These are phyloP conservation scores for Zaprionus kolodkinae DNA, from an alignment of 1,140 invertebrate species.

Conservation along the genomic window DNA sequence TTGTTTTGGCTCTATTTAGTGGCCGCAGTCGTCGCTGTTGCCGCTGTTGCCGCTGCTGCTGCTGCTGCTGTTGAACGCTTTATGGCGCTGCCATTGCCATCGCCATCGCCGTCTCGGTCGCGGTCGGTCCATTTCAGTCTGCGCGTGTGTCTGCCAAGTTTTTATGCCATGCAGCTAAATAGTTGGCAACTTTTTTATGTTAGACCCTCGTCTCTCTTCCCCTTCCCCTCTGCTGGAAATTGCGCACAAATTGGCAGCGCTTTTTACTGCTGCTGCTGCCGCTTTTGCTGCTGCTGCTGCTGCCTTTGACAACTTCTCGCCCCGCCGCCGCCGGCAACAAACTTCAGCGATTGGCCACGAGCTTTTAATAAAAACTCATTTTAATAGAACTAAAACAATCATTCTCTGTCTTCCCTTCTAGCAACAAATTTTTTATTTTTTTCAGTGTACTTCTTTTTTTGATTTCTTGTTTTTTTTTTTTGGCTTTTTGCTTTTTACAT, in stretches of 20 bases:
- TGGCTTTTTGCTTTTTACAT: slow-evolving; percentile 11
- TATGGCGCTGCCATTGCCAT: slow-evolving; percentile 46
- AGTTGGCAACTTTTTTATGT: slow-evolving; percentile 73
- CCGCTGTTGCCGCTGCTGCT: slow-evolving; percentile 30
- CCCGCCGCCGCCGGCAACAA: slow-evolving; percentile 1
- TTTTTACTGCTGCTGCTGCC: slow-evolving; percentile 43
- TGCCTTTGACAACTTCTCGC: slow-evolving; percentile 69
- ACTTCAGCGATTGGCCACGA: slow-evolving; percentile 44
- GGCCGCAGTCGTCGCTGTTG: slow-evolving; percentile 20
- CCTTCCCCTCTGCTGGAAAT: slow-evolving; percentile 51
- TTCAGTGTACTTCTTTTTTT: background rate
- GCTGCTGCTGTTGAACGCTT: slow-evolving; percentile 65
- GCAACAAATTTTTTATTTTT: background rate
- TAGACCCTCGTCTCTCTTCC: background rate
- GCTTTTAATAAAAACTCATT: slow-evolving; percentile 67
- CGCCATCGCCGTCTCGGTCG: slow-evolving; percentile 16
- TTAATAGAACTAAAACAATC: slow-evolving; percentile 78
- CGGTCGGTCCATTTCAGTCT: slow-evolving; percentile 70
- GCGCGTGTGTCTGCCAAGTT: slow-evolving; percentile 77
- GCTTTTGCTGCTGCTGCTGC: slow-evolving; percentile 33
- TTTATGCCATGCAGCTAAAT: slow-evolving; percentile 64
- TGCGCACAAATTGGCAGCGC: slow-evolving; percentile 76
- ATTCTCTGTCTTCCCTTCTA: slow-evolving; percentile 32
- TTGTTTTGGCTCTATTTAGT: slow-evolving; percentile 34
- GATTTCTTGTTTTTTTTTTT: slow-evolving; percentile 2